phyloP scores from a whole-genome alignment of 2,113 vertebrate species.

The Bothrops jararaca region DNA sequence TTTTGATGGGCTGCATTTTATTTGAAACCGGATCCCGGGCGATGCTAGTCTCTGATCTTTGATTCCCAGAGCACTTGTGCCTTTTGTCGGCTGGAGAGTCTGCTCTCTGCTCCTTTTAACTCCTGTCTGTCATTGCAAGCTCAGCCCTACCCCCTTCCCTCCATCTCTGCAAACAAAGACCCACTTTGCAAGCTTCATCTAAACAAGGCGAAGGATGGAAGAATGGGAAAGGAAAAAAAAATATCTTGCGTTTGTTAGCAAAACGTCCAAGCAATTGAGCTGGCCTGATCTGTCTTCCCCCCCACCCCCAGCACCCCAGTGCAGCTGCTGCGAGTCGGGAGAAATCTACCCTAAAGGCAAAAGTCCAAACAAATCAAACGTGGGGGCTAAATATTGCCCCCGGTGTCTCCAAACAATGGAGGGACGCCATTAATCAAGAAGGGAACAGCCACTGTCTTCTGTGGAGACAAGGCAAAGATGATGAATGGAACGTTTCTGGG shows the following conservation, averaged over 20 bases:
- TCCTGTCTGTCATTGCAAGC: neutral
- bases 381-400: neutral
- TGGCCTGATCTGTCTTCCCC: neutral
- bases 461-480: slow-evolving; percentile 6
- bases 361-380: neutral
- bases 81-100: neutral
- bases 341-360: neutral
- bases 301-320: neutral
- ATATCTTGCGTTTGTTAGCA: neutral
- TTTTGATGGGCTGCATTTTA: neutral
- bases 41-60: slow-evolving; percentile 1
- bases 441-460: neutral
- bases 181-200: neutral
- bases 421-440: neutral
- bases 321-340: neutral
- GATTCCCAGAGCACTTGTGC: neutral
- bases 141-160: too few relatives aligned
- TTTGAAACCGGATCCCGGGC: neutral
- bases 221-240: neutral
- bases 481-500: slow-evolving; percentile 28
- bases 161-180: neutral
- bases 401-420: neutral
- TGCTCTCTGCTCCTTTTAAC: neutral
- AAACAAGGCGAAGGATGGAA: neutral
- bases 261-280: neutral